A percentile compares a stretch with the other conserved stretches of the same genome.
Evolutionary conservation across 1,140 invertebrate species (phyloP).

Genomic region (Drosophila lowei): DNA sequence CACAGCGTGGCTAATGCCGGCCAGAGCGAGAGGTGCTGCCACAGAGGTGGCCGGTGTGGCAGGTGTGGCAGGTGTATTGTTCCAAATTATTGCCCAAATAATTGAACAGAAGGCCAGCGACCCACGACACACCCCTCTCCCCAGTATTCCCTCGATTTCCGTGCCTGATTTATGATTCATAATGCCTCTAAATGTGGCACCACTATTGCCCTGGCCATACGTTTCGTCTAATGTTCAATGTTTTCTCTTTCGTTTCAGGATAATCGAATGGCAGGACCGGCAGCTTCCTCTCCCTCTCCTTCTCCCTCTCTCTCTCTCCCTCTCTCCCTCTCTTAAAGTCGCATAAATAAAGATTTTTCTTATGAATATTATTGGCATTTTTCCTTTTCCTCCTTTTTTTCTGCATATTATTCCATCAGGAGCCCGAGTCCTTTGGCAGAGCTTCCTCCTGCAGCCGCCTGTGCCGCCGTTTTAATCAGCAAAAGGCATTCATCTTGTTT

Average conservation of each 20-base stretch:
- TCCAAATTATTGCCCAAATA: slow-evolving; percentile 37
- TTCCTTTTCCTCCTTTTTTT: slow-evolving; percentile 4
- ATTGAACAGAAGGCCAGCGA: slow-evolving; percentile 21
- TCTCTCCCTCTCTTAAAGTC: slow-evolving; percentile 5
- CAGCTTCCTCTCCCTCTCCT: not conserved
- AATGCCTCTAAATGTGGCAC: slow-evolving; percentile 22
- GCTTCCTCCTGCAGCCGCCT: slow-evolving; percentile 9
- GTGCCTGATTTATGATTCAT: slow-evolving; percentile 26
- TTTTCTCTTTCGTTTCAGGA: slow-evolving; percentile 23
- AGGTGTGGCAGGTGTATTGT: slow-evolving; percentile 35
- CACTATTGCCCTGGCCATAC: slow-evolving; percentile 1
- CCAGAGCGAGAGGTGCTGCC: too few relatives aligned
- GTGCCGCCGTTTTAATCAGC: slow-evolving; percentile 73
- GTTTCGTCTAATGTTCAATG: slow-evolving; percentile 9
- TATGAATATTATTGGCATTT: slow-evolving; percentile 18
- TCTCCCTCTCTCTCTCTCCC: too few relatives aligned
- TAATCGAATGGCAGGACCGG: not conserved
- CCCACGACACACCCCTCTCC: slow-evolving; percentile 5
- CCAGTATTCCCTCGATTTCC: too few relatives aligned
- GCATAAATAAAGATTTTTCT: slow-evolving; percentile 9
- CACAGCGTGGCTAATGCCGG: slow-evolving; percentile 28
- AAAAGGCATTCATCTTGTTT: slow-evolving; percentile 82
- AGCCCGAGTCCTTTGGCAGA: slow-evolving; percentile 16
- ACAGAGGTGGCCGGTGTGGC: not conserved
- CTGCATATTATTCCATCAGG: slow-evolving; percentile 58